phyloP scores from a whole-genome alignment of 1,140 invertebrate species.

The Linepithema humile region DNA sequence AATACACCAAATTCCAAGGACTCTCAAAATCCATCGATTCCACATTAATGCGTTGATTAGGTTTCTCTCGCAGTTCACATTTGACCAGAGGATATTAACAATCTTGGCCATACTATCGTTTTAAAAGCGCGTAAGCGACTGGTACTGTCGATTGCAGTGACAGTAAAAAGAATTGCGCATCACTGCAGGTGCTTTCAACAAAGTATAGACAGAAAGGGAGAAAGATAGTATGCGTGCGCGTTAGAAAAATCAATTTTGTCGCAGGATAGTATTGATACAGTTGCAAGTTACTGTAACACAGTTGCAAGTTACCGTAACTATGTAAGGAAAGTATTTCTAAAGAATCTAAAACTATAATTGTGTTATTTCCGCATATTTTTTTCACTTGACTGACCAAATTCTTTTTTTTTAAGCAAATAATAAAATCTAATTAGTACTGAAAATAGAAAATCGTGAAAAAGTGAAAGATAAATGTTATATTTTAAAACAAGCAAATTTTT shows the following conservation, averaged over 20 bases:
- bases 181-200: not conserved
- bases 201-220: not conserved
- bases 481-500: not conserved
- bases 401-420: not conserved
- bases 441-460: not conserved
- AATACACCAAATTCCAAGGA: not conserved
- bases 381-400: not conserved
- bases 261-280: not conserved
- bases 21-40: not conserved
- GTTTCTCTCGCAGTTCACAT: not conserved
- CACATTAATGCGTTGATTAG: not conserved
- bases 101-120: not conserved
- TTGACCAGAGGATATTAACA: not conserved
- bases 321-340: not conserved
- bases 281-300: too few species aligned
- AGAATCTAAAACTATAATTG: not conserved
- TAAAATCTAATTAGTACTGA: not conserved
- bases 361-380: not conserved
- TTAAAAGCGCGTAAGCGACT: not conserved
- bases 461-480: not conserved
- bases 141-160: not conserved
- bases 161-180: not conserved
- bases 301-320: not conserved
- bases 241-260: slow-evolving; percentile 23
- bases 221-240: not conserved